Base-by-base conservation (phyloP, 2,113 vertebrate genomes). In the Neolamprologus toae region DNA sequence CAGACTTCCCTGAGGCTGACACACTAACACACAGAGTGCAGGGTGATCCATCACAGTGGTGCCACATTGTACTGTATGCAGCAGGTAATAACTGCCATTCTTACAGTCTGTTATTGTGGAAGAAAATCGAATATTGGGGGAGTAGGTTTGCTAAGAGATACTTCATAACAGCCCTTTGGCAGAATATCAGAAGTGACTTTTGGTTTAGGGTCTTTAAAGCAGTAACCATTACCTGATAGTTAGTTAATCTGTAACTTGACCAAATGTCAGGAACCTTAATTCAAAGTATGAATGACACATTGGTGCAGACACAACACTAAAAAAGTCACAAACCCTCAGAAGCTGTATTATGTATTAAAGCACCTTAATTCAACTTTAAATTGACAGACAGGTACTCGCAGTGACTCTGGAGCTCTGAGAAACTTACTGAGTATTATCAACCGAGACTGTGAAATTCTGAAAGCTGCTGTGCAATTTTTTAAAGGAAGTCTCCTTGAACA, bases 1-100 rank as follows among this genome's bases (percentile, higher is more conserved):
- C 81, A 80, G 86, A 63, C 83, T 83, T 88, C 79, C 85, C 86
- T 53, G 54, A 68, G 90, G 90, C 66, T 76, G 28, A 51, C 53
- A 47, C 76, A 82, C 40, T 81, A 78, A 89, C 26, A 87, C 78
- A 63, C 83, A 83, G 61, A 87, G 85, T 84, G 83, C 82, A 81
- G 76, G 47, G 85, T 85, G 54, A 87, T 89, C 83, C 80, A 53
- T 90, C 90, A 92, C 45, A 16, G 49, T 1, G 5, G 16, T 26
- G 82, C 37, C 53, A 85, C 79, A 6, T 28, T 78, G 57, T 21
- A 17, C 49, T 40, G 91, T 61, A 45, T 73, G 54, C 80, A 59
- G 76, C 49, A 84, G 73, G 84, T 78, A 84, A 80, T 42, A 79
- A 47, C 71, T 42, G 37, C 17, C 7, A 28, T 63, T 51, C 53